Evolutionary conservation across 2,888 invertebrate genomes (phyloP).

Genomic region (Paralinhomoeus sp.): DNA sequence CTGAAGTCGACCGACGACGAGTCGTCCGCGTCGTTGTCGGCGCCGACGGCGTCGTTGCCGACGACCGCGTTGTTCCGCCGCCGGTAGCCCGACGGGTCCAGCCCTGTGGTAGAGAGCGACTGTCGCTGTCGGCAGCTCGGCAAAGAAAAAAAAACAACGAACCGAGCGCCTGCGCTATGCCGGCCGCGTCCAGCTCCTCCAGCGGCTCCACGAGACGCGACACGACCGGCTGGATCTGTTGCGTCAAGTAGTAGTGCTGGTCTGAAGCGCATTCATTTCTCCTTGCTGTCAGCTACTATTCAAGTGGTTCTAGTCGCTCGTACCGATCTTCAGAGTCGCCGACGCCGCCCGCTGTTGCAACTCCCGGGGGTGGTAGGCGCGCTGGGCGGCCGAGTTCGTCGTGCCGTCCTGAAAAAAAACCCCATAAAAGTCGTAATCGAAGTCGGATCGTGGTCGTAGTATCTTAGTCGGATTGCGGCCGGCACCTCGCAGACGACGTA

Average conservation of each 20-base stretch:
- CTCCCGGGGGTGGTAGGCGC: conserved; percentile 83
- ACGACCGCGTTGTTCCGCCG: no score
- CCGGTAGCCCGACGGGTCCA: conserved; percentile 1
- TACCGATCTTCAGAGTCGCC: conserved; percentile 30
- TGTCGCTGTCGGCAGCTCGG: no score
- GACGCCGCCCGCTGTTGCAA: conserved; percentile 37
- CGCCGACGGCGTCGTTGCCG: neutral
- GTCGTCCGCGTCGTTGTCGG: neutral
- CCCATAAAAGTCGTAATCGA: no score
- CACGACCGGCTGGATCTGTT: conserved; percentile 88
- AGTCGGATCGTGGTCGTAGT: no score
- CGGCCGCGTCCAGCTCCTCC: conserved; percentile 66
- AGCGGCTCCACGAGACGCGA: conserved; percentile 82
- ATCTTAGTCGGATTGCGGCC: no score
- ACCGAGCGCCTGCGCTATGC: conserved; percentile 70
- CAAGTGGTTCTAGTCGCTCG: conserved; percentile 1
- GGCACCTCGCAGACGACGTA: conserved; percentile 66
- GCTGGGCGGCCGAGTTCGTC: conserved; percentile 53
- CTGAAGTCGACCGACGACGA: neutral
- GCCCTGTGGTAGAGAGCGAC: neutral
- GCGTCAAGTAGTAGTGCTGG: conserved; percentile 64
- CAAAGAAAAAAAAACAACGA: no score
- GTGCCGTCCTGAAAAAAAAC: conserved; percentile 39
- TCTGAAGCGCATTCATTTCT: conserved; percentile 33
- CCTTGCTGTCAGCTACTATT: neutral